phyloP scores from a whole-genome alignment of 2,888 invertebrate genomes.

The Sussaba pulchella region DNA sequence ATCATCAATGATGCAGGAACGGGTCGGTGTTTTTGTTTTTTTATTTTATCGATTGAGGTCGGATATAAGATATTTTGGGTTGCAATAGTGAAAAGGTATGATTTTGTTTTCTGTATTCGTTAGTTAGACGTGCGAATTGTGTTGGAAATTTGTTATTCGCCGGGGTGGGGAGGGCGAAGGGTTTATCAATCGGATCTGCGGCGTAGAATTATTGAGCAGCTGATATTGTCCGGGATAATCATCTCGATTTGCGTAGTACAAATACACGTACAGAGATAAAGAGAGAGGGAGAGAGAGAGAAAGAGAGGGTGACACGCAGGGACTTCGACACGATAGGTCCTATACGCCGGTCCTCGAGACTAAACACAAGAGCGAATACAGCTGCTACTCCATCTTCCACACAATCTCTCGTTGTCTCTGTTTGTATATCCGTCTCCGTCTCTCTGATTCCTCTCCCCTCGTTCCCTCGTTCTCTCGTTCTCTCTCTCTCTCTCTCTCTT shows the following conservation, averaged over 20 bases:
- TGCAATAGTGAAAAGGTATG: too few species aligned
- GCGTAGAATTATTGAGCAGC: not conserved
- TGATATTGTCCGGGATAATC: not conserved
- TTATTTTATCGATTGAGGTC: too few species aligned
- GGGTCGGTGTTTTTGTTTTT: too few species aligned
- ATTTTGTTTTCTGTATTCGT: too few species aligned
- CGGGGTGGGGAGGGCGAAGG: too few species aligned
- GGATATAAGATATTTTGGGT: too few species aligned
- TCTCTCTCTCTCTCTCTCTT: conserved; percentile 22
- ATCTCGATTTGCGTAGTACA: not conserved
- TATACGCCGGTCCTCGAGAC: conserved; percentile 20
- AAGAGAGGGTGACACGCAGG: too few species aligned
- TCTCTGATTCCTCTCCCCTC: not conserved
- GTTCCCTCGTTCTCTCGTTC: conserved; percentile 8
- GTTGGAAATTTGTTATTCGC: too few species aligned
- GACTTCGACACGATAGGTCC: not conserved
- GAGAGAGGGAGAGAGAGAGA: too few species aligned
- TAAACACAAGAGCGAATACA: conserved; percentile 9
- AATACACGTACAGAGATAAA: not conserved
- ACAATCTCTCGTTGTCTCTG: conserved; percentile 33
- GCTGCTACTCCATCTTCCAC: conserved; percentile 44
- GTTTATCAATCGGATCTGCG: too few species aligned
- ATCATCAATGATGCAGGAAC: too few species aligned
- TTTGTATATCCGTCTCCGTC: not conserved
- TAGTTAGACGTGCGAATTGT: too few species aligned